phyloP scores from a whole-genome alignment of 2,888 invertebrate species.

The Caenorhabditis sp. region DNA sequence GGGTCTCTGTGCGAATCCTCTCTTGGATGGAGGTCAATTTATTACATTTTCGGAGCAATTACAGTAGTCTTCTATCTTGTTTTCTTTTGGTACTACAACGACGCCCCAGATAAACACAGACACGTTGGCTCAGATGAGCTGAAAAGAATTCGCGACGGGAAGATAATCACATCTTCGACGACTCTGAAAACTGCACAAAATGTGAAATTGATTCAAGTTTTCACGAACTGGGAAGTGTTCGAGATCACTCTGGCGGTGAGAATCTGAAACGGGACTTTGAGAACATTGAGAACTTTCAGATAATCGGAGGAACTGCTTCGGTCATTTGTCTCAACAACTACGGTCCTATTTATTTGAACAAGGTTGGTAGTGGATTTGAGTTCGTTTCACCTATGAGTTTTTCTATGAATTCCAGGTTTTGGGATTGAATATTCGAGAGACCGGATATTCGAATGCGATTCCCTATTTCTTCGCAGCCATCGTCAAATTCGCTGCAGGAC shows the following conservation, averaged over 20 bases:
- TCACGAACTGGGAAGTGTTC: constrained; percentile 45
- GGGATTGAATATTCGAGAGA: constrained; percentile 69
- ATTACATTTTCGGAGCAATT: constrained; percentile 63
- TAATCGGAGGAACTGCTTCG: constrained; percentile 56
- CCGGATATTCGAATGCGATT: constrained; percentile 72
- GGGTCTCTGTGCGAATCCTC: constrained; percentile 64
- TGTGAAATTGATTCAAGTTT: constrained; percentile 31
- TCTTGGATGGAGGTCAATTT: constrained; percentile 66
- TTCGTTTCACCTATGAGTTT: background rate
- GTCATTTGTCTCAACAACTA: constrained; percentile 59
- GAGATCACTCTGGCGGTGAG: constrained; percentile 56
- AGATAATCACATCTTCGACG: constrained; percentile 29
- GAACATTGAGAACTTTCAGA: constrained; percentile 14
- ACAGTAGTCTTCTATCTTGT: constrained; percentile 52
- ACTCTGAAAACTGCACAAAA: background rate
- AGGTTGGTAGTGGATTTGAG: constrained; percentile 21
- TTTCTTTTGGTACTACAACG: constrained; percentile 66
- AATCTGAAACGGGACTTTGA: background rate
- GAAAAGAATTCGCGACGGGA: constrained; percentile 56
- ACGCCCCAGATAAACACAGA: constrained; percentile 67
- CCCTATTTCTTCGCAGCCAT: constrained; percentile 71
- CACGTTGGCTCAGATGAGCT: constrained; percentile 57
- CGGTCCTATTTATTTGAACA: constrained; percentile 67
- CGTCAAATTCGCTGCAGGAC: constrained; percentile 73
- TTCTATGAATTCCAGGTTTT: constrained; percentile 62